These are phyloP conservation scores for Tuberolachnus salignus DNA, from an alignment of 2,888 invertebrate species.

Conservation along the genomic window DNA sequence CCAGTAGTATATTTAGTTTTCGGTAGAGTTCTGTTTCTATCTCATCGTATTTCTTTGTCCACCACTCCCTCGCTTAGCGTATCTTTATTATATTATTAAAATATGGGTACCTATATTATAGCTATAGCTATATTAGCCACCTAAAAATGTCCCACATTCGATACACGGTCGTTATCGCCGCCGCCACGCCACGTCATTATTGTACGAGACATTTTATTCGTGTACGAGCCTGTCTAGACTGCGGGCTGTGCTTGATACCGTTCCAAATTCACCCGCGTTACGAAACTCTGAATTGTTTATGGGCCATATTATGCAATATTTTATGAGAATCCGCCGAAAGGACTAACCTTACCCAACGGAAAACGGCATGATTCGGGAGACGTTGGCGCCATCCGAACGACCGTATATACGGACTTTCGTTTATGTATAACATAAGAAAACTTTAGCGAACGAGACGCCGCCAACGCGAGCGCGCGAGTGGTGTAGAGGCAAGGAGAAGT, in stretches of 20 bases:
- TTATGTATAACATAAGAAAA: constrained; percentile 26
- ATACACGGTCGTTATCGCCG: not conserved
- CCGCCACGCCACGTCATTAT: too few relatives aligned
- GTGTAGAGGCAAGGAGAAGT: too few relatives aligned
- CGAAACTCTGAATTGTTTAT: constrained; percentile 45
- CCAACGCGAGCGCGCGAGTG: not conserved
- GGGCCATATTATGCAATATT: constrained; percentile 34
- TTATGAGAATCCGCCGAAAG: constrained; percentile 27
- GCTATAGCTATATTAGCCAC: too few relatives aligned
- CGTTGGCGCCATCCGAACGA: constrained; percentile 51
- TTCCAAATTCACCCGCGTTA: constrained; percentile 41
- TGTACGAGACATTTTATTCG: constrained; percentile 21
- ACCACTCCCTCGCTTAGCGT: too few relatives aligned
- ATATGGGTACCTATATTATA: not conserved
- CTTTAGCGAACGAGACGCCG: constrained; percentile 11
- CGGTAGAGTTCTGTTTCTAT: too few relatives aligned
- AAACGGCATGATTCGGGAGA: constrained; percentile 35
- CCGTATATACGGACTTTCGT: constrained; percentile 29
- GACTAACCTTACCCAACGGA: constrained; percentile 54
- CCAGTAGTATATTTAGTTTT: too few relatives aligned
- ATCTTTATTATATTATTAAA: not conserved
- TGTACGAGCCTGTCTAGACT: not conserved
- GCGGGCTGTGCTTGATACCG: constrained; percentile 25
- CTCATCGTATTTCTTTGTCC: too few relatives aligned
- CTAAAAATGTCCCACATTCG: too few relatives aligned